Evolutionary conservation across 2,113 vertebrate genomes (phyloP).

Genomic region (Argyrosomus japonicus): DNA sequence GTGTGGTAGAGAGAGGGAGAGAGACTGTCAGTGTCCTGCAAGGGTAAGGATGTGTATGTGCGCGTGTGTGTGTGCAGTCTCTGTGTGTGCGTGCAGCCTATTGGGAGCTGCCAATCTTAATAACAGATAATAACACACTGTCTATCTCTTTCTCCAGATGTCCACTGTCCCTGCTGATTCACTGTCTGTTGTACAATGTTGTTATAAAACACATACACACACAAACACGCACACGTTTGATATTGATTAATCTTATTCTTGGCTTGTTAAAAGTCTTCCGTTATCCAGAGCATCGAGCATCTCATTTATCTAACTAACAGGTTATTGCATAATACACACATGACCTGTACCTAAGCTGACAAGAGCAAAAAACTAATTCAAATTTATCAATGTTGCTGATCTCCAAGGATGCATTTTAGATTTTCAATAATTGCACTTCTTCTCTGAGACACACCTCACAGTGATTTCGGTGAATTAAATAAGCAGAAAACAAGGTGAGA

Average conservation of each 20-base stretch:
- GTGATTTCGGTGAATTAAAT: conserved; percentile 50
- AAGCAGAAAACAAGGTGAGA: conserved; percentile 43
- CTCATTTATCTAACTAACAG: conserved; percentile 39
- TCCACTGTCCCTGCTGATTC: conserved; percentile 54
- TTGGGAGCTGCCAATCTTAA: conserved; percentile 66
- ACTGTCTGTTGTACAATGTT: conserved; percentile 31
- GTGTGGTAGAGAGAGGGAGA: not conserved
- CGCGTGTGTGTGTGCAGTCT: conserved; percentile 10
- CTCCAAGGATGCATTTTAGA: conserved; percentile 52
- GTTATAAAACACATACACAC: conserved; percentile 31
- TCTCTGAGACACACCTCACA: conserved; percentile 35
- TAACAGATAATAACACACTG: conserved; percentile 66
- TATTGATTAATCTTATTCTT: conserved; percentile 48
- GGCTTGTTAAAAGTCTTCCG: conserved; percentile 16
- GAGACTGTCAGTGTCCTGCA: conserved; percentile 40
- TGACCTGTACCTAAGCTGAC: conserved; percentile 23
- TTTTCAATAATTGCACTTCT: conserved; percentile 45
- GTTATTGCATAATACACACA: conserved; percentile 45
- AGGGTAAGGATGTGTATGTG: conserved; percentile 6
- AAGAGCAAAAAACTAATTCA: conserved; percentile 28
- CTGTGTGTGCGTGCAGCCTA: conserved; percentile 21
- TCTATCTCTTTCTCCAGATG: conserved; percentile 59
- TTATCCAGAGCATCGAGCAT: conserved; percentile 24
- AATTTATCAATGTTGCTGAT: conserved; percentile 50
- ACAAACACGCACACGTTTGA: conserved; percentile 9